Evolutionary conservation across 37 sponge, comb jelly and placozoan genomes (phyloP).

Genomic region (Spongilla lacustris): DNA sequence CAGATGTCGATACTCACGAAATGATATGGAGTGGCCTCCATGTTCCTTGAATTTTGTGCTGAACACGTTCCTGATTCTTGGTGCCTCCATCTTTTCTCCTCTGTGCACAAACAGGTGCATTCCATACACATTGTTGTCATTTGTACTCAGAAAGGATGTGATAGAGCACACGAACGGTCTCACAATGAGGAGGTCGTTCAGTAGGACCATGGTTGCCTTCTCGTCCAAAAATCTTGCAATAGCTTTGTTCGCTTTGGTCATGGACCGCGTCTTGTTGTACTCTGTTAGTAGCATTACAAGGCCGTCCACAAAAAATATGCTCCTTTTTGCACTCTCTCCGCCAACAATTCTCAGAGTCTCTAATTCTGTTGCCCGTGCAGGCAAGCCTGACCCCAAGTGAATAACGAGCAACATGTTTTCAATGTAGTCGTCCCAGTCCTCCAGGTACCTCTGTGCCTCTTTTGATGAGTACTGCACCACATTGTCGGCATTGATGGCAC

Average conservation of each 20-base stretch:
- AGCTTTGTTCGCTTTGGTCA: not conserved
- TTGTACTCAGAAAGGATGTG: not conserved
- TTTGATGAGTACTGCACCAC: too few species aligned
- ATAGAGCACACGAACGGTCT: not conserved
- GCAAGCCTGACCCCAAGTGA: not conserved
- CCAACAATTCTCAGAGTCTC: not conserved
- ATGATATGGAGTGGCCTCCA: too few species aligned
- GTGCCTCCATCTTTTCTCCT: not conserved
- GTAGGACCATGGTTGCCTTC: not conserved
- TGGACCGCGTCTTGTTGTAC: not conserved
- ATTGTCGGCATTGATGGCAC: too few species aligned
- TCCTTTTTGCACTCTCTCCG: not conserved
- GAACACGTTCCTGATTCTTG: not conserved
- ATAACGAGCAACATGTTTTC: not conserved
- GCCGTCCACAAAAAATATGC: not conserved
- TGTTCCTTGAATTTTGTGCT: not conserved
- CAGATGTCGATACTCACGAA: too few species aligned
- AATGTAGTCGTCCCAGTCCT: not conserved
- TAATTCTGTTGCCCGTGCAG: not conserved
- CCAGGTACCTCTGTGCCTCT: not conserved
- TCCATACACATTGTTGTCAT: not conserved
- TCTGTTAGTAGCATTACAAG: not conserved
- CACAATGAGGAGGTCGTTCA: not conserved
- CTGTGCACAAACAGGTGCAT: not conserved
- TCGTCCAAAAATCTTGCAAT: not conserved